phyloP scores from a whole-genome alignment of 92 coral and sea anemone genomes.

The Umimayanthus kanabou region DNA sequence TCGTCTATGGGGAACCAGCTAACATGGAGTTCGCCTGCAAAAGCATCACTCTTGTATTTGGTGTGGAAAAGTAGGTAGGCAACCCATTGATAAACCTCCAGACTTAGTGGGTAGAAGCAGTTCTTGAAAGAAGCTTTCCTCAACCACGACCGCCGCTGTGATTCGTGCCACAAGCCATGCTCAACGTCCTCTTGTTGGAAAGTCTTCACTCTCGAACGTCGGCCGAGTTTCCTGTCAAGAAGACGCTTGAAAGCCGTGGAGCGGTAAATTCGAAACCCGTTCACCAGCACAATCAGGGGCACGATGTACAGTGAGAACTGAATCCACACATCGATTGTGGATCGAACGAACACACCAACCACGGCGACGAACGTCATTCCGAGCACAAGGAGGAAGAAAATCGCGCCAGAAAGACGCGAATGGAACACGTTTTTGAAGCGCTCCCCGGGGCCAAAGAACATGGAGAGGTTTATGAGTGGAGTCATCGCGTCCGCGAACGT shows the following conservation, averaged over 20 bases:
- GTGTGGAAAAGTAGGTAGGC: conserved; percentile 70
- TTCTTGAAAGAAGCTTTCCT: conserved; percentile 72
- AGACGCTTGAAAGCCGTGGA: conserved; percentile 69
- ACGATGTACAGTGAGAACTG: conserved; percentile 90
- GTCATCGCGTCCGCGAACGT: conserved; percentile 65
- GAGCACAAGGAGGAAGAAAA: conserved; percentile 56
- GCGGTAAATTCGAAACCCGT: conserved; percentile 72
- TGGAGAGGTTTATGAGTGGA: conserved; percentile 58
- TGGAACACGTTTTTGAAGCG: conserved; percentile 50
- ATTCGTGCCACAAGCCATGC: conserved; percentile 69
- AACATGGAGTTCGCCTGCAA: conserved; percentile 58
- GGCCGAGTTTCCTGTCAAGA: conserved; percentile 61
- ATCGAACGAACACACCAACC: conserved; percentile 87
- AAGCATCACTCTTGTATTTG: conserved; percentile 48
- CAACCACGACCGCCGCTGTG: conserved; percentile 70
- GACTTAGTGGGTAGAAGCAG: conserved; percentile 77
- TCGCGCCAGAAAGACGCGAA: conserved; percentile 49
- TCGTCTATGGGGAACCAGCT: conserved; percentile 52
- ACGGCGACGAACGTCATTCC: conserved; percentile 75
- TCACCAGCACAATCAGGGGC: conserved; percentile 73
- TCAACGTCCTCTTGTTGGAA: conserved; percentile 55
- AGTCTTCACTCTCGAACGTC: conserved; percentile 41
- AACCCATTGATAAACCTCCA: conserved; percentile 86
- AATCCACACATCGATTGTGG: conserved; percentile 90
- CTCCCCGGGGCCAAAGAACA: conserved; percentile 78